Conservation (phyloP, 2,113 vertebrate genomes). For the Cyanoramphus novaezelandiae region DNA sequence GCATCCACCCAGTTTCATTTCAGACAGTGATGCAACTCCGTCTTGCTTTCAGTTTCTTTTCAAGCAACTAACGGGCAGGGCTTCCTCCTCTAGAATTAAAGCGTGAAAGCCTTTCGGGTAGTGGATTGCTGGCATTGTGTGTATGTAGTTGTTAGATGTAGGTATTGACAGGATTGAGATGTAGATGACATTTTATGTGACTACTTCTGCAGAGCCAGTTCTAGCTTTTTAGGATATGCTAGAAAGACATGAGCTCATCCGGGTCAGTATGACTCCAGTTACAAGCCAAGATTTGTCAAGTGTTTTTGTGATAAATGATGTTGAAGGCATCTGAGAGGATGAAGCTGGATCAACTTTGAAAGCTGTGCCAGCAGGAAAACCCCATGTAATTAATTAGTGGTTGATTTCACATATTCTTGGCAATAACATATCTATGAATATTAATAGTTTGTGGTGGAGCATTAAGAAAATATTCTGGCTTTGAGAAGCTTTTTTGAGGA, state of each 20-base stretch:
- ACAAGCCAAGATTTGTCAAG: neutral
- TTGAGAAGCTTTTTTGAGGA: neutral
- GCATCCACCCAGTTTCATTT: constrained; percentile 19
- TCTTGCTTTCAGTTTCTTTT: constrained; percentile 40
- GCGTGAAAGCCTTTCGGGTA: neutral
- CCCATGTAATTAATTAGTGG: neutral
- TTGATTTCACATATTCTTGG: neutral
- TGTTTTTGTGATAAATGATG: neutral
- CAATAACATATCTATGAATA: neutral
- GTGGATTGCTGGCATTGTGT: neutral
- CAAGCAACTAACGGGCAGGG: neutral
- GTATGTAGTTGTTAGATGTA: neutral
- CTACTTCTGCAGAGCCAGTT: neutral
- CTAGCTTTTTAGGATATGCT: neutral
- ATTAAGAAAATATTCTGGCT: neutral
- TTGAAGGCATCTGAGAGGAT: neutral
- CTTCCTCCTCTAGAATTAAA: neutral
- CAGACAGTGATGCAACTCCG: neutral
- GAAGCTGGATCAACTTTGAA: neutral
- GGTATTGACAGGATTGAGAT: neutral
- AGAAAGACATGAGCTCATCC: neutral
- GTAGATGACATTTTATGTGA: neutral
- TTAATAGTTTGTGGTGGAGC: neutral
- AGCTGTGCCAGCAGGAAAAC: neutral
- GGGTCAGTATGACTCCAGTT: neutral